Evolutionary conservation across 1,140 invertebrate species (phyloP).

Genomic region (Listronotus oregonensis): DNA sequence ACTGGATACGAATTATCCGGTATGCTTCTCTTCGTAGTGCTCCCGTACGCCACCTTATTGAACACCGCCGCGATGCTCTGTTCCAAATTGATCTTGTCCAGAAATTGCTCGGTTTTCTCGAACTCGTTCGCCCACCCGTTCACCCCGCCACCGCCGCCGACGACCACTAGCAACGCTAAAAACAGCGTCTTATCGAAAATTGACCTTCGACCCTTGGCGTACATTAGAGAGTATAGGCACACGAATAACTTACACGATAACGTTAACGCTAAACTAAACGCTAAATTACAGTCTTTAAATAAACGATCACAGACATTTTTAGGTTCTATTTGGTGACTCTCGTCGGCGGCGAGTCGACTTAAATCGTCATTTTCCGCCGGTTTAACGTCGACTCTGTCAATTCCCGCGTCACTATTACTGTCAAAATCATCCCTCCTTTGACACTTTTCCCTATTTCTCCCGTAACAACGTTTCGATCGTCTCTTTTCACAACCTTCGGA

Average conservation of each 20-base stretch:
- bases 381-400: not conserved
- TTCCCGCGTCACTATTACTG: not conserved
- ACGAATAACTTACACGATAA: conserved; percentile 37
- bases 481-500: conserved; percentile 8
- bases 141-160: conserved; percentile 11
- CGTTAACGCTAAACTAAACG: conserved; percentile 32
- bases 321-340: conserved; percentile 18
- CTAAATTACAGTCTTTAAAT: conserved; percentile 36
- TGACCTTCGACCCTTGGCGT: conserved; percentile 11
- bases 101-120: conserved; percentile 50
- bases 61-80: conserved; percentile 69
- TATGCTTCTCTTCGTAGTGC: conserved; percentile 69
- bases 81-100: conserved; percentile 60
- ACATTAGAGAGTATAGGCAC: conserved; percentile 34
- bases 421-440: not conserved
- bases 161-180: conserved; percentile 12
- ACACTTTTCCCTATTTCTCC: conserved; percentile 20
- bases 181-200: conserved; percentile 22
- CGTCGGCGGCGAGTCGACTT: not conserved
- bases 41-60: conserved; percentile 70
- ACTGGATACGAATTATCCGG: conserved; percentile 66
- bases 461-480: conserved; percentile 4
- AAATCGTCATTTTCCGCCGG: not conserved
- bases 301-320: conserved; percentile 38
- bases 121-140: conserved; percentile 48